A percentile compares a stretch with the other conserved stretches of the same genome.
phyloP scores from a whole-genome alignment of 2,113 vertebrate species.

The Corapipo altera region DNA sequence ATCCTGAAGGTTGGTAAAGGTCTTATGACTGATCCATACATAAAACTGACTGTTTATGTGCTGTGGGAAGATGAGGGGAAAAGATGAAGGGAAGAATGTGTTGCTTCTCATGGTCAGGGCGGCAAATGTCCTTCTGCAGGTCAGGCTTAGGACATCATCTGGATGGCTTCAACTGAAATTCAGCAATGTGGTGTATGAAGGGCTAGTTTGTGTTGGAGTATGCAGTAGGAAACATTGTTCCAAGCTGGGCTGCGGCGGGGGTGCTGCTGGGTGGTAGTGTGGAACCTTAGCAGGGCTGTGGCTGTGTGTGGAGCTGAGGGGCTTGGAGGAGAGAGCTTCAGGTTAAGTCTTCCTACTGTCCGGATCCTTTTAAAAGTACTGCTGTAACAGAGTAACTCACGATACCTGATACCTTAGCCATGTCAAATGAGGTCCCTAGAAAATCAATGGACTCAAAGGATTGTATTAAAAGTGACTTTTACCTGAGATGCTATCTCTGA shows the following conservation, averaged over 20 bases:
- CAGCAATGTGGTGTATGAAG: fast-evolving
- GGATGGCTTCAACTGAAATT: background rate
- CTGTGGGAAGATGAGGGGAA: background rate
- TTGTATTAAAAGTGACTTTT: background rate
- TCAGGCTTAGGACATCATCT: background rate
- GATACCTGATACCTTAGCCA: background rate
- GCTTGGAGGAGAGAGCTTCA: background rate
- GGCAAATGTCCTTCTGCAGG: background rate
- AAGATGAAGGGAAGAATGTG: background rate
- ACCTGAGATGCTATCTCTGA: background rate
- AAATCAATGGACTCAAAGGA: background rate
- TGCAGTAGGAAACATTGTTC: background rate
- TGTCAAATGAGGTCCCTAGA: background rate
- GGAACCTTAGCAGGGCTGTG: background rate
- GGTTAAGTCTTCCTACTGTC: background rate
- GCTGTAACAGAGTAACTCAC: fast-evolving
- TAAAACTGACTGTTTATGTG: background rate
- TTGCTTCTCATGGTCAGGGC: background rate
- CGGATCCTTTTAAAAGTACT: background rate
- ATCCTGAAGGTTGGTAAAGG: background rate
- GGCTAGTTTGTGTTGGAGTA: fast-evolving
- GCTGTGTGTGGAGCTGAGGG: fast-evolving
- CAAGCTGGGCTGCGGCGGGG: too few relatives aligned
- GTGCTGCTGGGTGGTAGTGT: fast-evolving
- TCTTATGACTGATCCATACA: background rate